Percentiles rank a stretch among this genome's conserved stretches.
Conservation (phyloP, 1,140 invertebrate species). For the Phenacoccus solenopsis region DNA sequence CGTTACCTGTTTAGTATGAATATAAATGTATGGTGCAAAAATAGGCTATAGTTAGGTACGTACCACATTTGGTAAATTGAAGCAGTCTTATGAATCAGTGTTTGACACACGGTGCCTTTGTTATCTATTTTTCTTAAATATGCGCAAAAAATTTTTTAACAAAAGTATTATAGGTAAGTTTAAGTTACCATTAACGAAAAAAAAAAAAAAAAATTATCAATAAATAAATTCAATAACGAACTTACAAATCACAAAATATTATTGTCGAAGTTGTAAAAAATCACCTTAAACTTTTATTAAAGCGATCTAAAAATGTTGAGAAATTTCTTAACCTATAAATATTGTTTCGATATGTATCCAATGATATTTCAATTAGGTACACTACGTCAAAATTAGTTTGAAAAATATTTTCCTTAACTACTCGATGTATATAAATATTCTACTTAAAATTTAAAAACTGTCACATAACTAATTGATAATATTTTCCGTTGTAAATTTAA, state of each 20-base stretch:
- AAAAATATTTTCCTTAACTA: neutral
- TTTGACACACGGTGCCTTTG: too few species aligned
- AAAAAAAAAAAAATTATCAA: too few species aligned
- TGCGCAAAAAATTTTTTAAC: too few species aligned
- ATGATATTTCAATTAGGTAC: neutral
- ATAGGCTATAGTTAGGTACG: too few species aligned
- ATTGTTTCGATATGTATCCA: neutral
- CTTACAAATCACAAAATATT: neutral
- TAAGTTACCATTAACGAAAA: too few species aligned
- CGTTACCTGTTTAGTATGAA: too few species aligned
- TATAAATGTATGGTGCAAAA: too few species aligned
- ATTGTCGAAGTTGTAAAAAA: neutral
- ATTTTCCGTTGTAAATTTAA: neutral
- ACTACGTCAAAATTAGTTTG: neutral
- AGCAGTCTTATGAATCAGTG: too few species aligned
- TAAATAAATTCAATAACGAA: neutral
- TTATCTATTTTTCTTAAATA: too few species aligned
- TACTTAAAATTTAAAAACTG: too few species aligned
- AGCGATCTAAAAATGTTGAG: neutral
- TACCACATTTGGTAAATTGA: too few species aligned
- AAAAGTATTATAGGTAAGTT: too few species aligned
- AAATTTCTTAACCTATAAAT: neutral
- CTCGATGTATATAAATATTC: neutral
- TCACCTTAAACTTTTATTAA: neutral
- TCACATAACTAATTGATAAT: neutral